Conservation (phyloP, 2,797 vertebrate species). For the Gobio occitaniae region DNA sequence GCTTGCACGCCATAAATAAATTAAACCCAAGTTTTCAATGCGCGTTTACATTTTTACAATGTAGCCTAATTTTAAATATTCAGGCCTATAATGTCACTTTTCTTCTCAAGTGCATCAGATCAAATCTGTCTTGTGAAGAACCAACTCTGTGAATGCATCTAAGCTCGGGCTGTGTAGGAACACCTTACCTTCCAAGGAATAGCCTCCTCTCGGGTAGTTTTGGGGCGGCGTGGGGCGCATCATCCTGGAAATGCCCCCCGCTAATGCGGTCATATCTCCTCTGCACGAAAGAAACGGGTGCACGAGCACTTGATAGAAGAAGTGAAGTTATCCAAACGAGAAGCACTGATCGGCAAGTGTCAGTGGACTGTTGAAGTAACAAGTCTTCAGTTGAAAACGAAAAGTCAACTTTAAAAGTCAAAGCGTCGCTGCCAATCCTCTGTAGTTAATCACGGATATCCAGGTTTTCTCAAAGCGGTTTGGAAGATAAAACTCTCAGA, state of each 20-base stretch:
- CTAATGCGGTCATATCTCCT: slow-evolving; percentile 90
- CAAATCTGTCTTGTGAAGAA: background rate
- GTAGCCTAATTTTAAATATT: no score
- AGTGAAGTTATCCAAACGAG: slow-evolving; percentile 25
- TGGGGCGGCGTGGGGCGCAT: slow-evolving; percentile 96
- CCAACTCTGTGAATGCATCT: background rate
- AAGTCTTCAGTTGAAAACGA: background rate
- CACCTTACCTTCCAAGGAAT: slow-evolving; percentile 93
- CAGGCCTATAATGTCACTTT: background rate
- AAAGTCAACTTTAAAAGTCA: slow-evolving; percentile 45
- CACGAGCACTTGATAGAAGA: background rate
- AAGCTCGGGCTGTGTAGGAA: background rate
- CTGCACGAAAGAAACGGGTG: slow-evolving; percentile 53
- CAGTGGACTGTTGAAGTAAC: slow-evolving; percentile 12
- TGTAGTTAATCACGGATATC: slow-evolving; percentile 45
- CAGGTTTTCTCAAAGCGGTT: slow-evolving; percentile 34
- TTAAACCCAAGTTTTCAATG: background rate
- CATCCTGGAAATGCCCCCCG: slow-evolving; percentile 97
- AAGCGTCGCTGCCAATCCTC: slow-evolving; percentile 26
- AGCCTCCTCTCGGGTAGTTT: slow-evolving; percentile 94
- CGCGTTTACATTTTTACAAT: background rate
- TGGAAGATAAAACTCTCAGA: slow-evolving; percentile 13
- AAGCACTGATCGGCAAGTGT: slow-evolving; percentile 16
- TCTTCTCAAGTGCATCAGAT: background rate
- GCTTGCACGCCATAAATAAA: background rate